A percentile compares a stretch with the other conserved stretches of the same genome.
Evolutionary conservation across 2,113 vertebrate species (phyloP).

Genomic region (Lycaon pictus): DNA sequence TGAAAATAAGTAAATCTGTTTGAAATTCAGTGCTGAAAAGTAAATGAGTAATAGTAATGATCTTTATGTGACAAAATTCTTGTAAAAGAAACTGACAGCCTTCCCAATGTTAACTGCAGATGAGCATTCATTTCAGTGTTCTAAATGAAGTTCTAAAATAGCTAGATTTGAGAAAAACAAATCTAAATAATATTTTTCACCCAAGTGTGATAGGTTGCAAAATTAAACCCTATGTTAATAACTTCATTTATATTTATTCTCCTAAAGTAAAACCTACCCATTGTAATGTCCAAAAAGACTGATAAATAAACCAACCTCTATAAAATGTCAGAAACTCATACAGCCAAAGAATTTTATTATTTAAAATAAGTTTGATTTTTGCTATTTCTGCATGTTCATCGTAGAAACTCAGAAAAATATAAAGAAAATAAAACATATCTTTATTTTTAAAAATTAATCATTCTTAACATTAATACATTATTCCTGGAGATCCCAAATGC

Average conservation of each 20-base stretch:
- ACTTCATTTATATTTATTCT: constrained; percentile 39
- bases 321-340: constrained; percentile 4
- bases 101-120: constrained; percentile 19
- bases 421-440: constrained; percentile 15
- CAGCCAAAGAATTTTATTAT: neutral
- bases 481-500: neutral
- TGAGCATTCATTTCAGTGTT: neutral
- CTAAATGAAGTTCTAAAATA: constrained; percentile 48
- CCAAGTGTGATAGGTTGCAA: neutral
- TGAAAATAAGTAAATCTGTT: neutral
- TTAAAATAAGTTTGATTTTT: constrained; percentile 10
- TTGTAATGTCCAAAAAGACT: neutral
- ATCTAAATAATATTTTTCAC: constrained; percentile 22
- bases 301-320: neutral
- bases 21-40: constrained; percentile 38
- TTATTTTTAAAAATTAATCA: constrained; percentile 3
- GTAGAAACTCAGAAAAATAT: neutral
- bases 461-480: neutral
- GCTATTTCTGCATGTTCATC: neutral
- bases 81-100: neutral
- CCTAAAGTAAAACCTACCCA: constrained; percentile 18
- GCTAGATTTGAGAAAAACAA: constrained; percentile 7
- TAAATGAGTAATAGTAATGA: constrained; percentile 43
- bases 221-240: constrained; percentile 50
- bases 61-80: constrained; percentile 46